phyloP scores from a whole-genome alignment of 2,113 vertebrate species.

The Amblyornis subalaris region DNA sequence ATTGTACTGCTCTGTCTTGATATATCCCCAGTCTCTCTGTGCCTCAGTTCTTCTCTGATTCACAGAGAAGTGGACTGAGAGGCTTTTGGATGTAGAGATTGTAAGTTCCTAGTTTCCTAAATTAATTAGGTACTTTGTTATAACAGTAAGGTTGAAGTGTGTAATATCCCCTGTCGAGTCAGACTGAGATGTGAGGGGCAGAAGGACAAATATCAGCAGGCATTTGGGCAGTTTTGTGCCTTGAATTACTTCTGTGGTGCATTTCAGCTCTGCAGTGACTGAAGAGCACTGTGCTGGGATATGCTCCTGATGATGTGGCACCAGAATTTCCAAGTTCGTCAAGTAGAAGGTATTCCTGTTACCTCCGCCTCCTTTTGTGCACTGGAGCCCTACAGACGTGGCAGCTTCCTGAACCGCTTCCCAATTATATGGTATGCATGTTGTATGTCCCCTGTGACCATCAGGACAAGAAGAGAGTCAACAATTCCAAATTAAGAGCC shows the following conservation, averaged over 20 bases:
- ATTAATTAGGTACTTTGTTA: not conserved
- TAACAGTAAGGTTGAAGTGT: not conserved
- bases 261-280: not conserved
- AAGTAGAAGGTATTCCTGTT: constrained; percentile 54
- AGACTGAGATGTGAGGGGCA: not conserved
- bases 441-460: not conserved
- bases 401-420: constrained; percentile 20
- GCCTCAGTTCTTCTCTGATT: not conserved
- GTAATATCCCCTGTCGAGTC: not conserved
- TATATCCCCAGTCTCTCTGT: not conserved
- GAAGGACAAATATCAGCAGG: not conserved
- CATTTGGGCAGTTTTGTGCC: not conserved
- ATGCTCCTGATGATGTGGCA: constrained; percentile 67
- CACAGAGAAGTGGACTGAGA: not conserved
- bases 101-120: not conserved
- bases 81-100: not conserved
- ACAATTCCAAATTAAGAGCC: constrained; percentile 42
- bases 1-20: not conserved
- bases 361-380: constrained; percentile 57
- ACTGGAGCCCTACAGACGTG: constrained; percentile 56
- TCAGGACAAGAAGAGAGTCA: not conserved
- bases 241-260: not conserved
- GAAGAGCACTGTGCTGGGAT: not conserved
- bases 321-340: constrained; percentile 56
- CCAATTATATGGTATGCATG: constrained; percentile 28